Evolutionary conservation across 2,888 invertebrate species (phyloP).

Genomic region (Tenthredo scrophulariae): DNA sequence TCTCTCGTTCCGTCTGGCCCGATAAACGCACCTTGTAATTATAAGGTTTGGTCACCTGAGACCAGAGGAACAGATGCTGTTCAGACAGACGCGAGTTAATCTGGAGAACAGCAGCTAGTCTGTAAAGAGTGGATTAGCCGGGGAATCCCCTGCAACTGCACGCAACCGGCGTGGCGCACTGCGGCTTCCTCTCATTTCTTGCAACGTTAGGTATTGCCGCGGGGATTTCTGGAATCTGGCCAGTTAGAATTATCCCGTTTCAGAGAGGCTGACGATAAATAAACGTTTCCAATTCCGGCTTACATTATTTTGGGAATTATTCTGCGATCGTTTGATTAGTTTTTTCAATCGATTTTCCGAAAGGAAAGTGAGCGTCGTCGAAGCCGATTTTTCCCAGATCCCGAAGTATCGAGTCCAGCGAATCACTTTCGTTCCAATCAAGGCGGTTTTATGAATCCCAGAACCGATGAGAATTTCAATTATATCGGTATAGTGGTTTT

Average conservation of each 20-base stretch:
- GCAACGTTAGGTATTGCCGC: not conserved
- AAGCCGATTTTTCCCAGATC: too few relatives aligned
- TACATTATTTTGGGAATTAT: not conserved
- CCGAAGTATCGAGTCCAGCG: too few relatives aligned
- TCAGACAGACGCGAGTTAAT: not conserved
- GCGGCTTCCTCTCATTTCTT: not conserved
- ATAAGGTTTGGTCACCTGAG: constrained; percentile 1
- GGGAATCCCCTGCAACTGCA: not conserved
- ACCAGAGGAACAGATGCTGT: not conserved
- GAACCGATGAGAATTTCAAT: too few relatives aligned
- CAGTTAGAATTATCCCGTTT: constrained; percentile 25
- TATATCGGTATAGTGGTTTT: too few relatives aligned
- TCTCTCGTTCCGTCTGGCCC: too few relatives aligned
- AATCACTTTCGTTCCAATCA: too few relatives aligned
- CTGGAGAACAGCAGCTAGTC: not conserved
- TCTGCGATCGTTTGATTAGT: not conserved
- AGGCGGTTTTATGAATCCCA: too few relatives aligned
- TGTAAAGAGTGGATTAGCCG: constrained; percentile 1
- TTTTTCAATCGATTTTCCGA: not conserved
- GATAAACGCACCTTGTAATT: too few relatives aligned
- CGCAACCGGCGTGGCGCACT: constrained; percentile 16
- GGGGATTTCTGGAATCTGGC: constrained; percentile 29
- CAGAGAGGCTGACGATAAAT: not conserved
- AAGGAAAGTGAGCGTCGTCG: too few relatives aligned
- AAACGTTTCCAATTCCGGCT: not conserved